A percentile compares a stretch with the other conserved stretches of the same genome.
phyloP scores from a whole-genome alignment of 2,113 vertebrate species.

The Petaurus breviceps region DNA sequence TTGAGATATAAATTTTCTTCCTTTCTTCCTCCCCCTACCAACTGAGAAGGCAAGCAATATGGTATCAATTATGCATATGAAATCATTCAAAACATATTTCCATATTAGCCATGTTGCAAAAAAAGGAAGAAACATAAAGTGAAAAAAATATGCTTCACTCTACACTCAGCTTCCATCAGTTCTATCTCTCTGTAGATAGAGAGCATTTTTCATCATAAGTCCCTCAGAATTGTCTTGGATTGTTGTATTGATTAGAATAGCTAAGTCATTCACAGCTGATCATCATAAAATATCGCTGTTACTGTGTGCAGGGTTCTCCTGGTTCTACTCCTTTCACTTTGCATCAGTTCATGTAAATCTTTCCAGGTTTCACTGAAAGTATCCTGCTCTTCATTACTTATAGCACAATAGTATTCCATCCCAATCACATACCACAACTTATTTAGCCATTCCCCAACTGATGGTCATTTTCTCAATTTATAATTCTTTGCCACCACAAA shows the following conservation, averaged over 20 bases:
- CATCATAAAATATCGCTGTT: background rate
- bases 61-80: background rate
- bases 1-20: background rate
- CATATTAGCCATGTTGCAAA: background rate
- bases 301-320: background rate
- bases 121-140: background rate
- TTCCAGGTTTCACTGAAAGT: background rate
- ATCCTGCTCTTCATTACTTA: background rate
- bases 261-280: background rate
- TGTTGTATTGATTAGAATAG: background rate
- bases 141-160: background rate
- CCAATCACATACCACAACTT: background rate
- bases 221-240: background rate
- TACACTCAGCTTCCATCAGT: background rate
- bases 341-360: background rate
- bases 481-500: background rate
- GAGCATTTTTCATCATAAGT: background rate
- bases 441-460: background rate
- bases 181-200: background rate
- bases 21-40: background rate
- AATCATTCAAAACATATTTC: background rate
- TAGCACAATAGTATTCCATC: background rate
- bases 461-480: background rate
- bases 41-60: background rate
- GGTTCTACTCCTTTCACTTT: background rate